Conservation (phyloP, 2,797 vertebrate species). For the Merluccius polli region DNA sequence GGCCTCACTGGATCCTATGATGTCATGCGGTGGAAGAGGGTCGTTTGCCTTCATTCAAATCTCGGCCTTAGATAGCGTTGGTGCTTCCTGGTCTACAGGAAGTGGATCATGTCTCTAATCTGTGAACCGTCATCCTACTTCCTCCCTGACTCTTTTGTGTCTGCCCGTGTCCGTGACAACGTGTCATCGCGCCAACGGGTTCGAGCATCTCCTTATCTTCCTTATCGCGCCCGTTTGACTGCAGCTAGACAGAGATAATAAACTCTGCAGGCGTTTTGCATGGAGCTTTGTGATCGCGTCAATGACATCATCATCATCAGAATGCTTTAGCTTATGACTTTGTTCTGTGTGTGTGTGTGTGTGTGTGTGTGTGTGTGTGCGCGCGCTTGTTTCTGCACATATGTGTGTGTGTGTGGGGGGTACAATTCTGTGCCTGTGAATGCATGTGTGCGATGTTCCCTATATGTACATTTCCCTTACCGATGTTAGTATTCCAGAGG, state of each 20-base stretch:
- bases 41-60: too few species aligned
- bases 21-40: background rate
- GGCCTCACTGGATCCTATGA: background rate
- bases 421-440: too few species aligned
- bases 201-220: slow-evolving; percentile 20
- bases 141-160: background rate
- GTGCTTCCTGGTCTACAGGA: background rate
- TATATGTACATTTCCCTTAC: too few species aligned
- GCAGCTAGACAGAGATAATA: slow-evolving; percentile 50
- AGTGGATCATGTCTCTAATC: background rate
- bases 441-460: too few species aligned
- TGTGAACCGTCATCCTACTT: background rate
- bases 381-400: too few species aligned
- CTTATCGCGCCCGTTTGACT: slow-evolving; percentile 64
- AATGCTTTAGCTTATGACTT: background rate
- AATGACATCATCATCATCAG: slow-evolving; percentile 37
- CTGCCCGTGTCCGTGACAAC: slow-evolving; percentile 34
- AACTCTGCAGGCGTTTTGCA: slow-evolving; percentile 60
- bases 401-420: too few species aligned
- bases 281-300: slow-evolving; percentile 53
- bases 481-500: too few species aligned
- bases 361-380: background rate
- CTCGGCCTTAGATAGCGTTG: background rate
- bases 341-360: background rate
- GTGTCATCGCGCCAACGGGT: background rate